phyloP scores from a whole-genome alignment of 2,113 vertebrate genomes.

The Myotis davidii region DNA sequence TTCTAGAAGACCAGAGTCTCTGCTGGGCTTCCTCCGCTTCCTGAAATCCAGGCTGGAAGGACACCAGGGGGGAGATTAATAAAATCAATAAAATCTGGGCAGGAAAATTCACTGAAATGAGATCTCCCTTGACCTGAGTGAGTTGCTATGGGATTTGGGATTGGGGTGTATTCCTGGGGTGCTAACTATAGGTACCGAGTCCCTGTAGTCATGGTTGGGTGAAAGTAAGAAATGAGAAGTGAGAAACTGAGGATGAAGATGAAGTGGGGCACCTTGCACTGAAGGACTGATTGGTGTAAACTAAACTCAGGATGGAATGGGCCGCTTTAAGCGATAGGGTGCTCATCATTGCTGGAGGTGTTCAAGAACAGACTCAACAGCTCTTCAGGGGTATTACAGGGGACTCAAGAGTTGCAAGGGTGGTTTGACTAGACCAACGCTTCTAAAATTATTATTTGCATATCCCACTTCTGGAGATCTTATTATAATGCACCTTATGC shows the following conservation, averaged over 20 bases:
- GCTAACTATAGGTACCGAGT: neutral
- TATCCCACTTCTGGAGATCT: neutral
- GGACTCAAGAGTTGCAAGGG: neutral
- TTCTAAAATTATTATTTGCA: neutral
- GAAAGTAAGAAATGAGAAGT: neutral
- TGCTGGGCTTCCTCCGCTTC: neutral
- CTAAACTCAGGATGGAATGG: no score
- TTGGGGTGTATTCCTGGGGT: neutral
- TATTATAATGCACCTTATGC: neutral
- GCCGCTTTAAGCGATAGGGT: neutral
- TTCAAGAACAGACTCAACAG: neutral
- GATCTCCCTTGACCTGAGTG: neutral
- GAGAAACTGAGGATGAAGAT: neutral
- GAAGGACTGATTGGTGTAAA: neutral
- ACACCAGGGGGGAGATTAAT: neutral
- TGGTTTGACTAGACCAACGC: neutral
- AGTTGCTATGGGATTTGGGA: neutral
- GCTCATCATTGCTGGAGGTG: neutral
- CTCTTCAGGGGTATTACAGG: neutral
- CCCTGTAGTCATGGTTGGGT: no score
- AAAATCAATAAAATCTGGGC: neutral
- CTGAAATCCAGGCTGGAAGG: neutral
- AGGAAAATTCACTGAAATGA: neutral
- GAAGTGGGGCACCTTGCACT: neutral
- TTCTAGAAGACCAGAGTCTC: slow-evolving; percentile 86